Percentiles rank a stretch among this genome's conserved stretches.
Conservation (phyloP, 1,140 invertebrate genomes). For the Conopomorpha cramerella region DNA sequence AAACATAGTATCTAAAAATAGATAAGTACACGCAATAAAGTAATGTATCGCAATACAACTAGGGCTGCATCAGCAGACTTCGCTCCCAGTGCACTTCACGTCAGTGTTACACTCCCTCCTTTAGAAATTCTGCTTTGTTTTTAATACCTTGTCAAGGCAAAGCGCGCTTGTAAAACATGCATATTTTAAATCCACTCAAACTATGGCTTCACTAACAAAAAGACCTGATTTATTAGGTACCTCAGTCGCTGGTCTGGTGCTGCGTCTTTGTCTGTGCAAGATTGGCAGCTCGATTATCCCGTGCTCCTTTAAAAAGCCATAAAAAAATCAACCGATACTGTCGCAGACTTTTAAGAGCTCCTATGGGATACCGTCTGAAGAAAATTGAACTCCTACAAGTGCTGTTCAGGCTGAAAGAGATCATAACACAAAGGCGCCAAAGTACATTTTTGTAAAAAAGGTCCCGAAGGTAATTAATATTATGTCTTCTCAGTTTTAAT, state of each 20-base stretch:
- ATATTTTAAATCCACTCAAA: background rate
- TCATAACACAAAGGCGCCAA: background rate
- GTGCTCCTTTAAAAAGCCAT: constrained; percentile 37
- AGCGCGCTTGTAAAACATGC: too few relatives aligned
- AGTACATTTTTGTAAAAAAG: background rate
- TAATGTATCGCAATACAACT: too few relatives aligned
- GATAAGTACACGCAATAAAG: too few relatives aligned
- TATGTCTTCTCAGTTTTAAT: background rate
- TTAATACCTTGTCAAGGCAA: too few relatives aligned
- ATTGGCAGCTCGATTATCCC: constrained; percentile 56
- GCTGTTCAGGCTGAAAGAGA: background rate
- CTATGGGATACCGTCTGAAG: constrained; percentile 26
- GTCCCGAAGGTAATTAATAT: background rate
- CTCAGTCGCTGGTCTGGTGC: background rate
- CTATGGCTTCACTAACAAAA: background rate
- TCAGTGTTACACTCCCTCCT: too few relatives aligned
- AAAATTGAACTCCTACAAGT: constrained; percentile 15
- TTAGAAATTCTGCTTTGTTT: too few relatives aligned
- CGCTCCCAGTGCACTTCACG: too few relatives aligned
- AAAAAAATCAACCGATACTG: constrained; percentile 50
- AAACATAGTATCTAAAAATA: too few relatives aligned
- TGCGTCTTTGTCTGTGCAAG: constrained; percentile 31
- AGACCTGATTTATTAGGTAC: background rate
- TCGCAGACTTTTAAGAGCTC: constrained; percentile 48
- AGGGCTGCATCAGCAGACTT: too few relatives aligned